A percentile compares a stretch with the other conserved stretches of the same genome.
These are phyloP conservation scores for Epistrophe eligans DNA, from an alignment of 2,888 invertebrate species.

Conservation along the genomic window DNA sequence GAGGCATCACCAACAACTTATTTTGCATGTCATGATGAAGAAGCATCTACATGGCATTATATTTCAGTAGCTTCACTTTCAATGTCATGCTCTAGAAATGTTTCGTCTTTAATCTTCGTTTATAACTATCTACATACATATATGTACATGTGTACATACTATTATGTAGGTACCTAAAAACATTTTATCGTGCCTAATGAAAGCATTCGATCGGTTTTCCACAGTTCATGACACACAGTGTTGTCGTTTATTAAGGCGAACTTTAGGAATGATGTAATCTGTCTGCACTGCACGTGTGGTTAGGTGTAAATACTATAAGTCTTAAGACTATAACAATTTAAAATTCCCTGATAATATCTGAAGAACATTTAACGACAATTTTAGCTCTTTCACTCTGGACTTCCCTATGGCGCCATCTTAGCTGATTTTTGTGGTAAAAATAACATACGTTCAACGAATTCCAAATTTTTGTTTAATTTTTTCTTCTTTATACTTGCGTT, in stretches of 20 bases:
- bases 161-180: too few species aligned
- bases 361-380: conserved; percentile 13
- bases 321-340: not conserved
- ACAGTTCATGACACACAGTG: conserved; percentile 1
- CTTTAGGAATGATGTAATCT: conserved; percentile 8
- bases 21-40: conserved; percentile 32
- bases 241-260: not conserved
- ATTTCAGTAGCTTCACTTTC: conserved; percentile 48
- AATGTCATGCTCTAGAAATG: conserved; percentile 65
- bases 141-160: too few species aligned
- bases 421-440: not conserved
- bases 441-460: conserved; percentile 22
- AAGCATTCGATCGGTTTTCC: conserved; percentile 23
- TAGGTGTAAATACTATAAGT: too few species aligned
- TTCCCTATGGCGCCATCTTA: conserved; percentile 17
- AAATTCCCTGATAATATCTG: not conserved
- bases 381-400: not conserved
- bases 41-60: conserved; percentile 12
- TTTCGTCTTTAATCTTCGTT: conserved; percentile 7
- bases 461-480: conserved; percentile 10
- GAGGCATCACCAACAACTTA: conserved; percentile 27
- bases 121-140: too few species aligned
- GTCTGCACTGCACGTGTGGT: conserved; percentile 1
- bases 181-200: conserved; percentile 15
- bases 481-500: not conserved